Conservation (phyloP, 2,888 invertebrate genomes). For the Lepidochitona cinerea region DNA sequence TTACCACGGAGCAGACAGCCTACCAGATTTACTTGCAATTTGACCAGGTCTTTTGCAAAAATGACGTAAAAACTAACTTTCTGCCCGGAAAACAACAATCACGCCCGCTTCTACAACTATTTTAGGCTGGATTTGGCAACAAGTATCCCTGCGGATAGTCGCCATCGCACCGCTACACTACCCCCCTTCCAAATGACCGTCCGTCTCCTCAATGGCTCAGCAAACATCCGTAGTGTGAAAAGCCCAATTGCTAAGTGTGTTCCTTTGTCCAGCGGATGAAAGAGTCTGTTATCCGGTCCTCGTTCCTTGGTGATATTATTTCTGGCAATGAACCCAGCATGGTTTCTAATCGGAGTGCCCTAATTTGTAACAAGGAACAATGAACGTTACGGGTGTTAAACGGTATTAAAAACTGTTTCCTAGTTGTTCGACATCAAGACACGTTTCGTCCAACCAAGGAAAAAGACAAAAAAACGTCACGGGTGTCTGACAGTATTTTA, state of each 20-base stretch:
- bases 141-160: conserved; percentile 24
- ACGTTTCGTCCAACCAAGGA: no score
- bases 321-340: conserved; percentile 8
- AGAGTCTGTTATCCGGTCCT: conserved; percentile 32
- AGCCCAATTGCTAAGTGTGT: conserved; percentile 29
- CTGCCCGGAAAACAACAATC: conserved; percentile 20
- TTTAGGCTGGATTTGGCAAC: conserved; percentile 30
- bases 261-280: no score
- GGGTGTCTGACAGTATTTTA: no score
- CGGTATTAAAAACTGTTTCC: no score
- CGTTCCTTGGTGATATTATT: conserved; percentile 17
- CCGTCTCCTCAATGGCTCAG: conserved; percentile 22
- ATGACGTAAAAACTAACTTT: conserved; percentile 14
- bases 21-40: conserved; percentile 7
- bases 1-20: conserved; percentile 16
- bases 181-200: conserved; percentile 2
- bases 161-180: conserved; percentile 19
- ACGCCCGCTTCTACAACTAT: conserved; percentile 2
- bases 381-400: conserved; percentile 25
- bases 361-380: no score
- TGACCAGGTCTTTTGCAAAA: conserved; percentile 18
- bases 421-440: no score
- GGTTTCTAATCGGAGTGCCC: conserved; percentile 31
- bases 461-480: no score
- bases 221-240: conserved; percentile 29